Percentiles rank a stretch among this genome's conserved stretches.
phyloP scores from a whole-genome alignment of 2,113 vertebrate species.

The Callospermophilus lateralis region DNA sequence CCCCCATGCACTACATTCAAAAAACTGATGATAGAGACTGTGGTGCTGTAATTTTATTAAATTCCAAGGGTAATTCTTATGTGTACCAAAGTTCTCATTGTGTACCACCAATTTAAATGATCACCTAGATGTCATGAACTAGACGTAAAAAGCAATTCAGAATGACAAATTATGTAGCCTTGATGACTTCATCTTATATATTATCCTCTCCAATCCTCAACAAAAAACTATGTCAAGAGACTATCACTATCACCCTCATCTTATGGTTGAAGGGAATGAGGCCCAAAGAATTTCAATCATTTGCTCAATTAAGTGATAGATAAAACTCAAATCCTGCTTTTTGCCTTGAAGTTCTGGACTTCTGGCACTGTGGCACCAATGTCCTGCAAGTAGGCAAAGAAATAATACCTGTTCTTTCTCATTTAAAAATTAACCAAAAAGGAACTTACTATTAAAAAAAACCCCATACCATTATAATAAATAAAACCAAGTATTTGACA shows the following conservation, averaged over 20 bases:
- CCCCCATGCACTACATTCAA: too few relatives aligned
- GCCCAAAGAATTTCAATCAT: neutral
- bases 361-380: neutral
- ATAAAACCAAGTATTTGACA: neutral
- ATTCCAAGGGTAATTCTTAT: neutral
- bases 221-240: neutral
- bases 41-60: neutral
- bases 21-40: neutral
- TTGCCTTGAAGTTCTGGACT: neutral
- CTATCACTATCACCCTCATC: neutral
- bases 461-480: neutral
- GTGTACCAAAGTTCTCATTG: neutral
- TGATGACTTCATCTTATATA: neutral
- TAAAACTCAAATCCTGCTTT: neutral
- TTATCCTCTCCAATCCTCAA: neutral
- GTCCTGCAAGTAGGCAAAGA: neutral
- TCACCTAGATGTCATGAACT: neutral
- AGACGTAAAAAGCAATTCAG: neutral
- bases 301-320: neutral
- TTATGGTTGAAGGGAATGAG: neutral
- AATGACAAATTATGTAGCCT: neutral
- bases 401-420: neutral
- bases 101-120: neutral
- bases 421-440: neutral
- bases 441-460: neutral